Base-by-base conservation (phyloP, 1,140 invertebrate species). In the Pissodes strobi region DNA sequence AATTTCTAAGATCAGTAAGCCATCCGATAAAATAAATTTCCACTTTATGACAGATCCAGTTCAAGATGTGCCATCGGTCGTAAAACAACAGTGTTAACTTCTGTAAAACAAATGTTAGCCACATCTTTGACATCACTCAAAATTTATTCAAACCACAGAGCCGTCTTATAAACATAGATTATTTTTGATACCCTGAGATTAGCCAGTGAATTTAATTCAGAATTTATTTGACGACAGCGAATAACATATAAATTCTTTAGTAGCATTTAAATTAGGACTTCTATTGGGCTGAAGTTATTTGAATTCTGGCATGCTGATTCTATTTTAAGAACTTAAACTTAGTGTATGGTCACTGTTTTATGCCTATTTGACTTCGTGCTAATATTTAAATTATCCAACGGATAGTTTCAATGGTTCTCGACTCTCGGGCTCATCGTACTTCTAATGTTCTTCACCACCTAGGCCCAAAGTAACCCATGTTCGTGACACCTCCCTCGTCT, bases 131-230 rank as follows among this genome's bases (percentile, higher is more conserved):
- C 37, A 39, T 39, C 52, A 55, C 10, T 55, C 52, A 55, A 19
- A 38, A 55, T 55, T 39, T 55, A 55, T 55, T 55, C 39, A n/a
- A 39, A 55, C 52, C 52, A 23, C 52, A 55, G 39, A 45, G 55
- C 55, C 41, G 13, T 13, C n/a, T 57, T 46, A 57, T 57, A 57
- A 49, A 60, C 58, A 38, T 48, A 58, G 56, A 45, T 58, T 58
- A 58, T 58, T 58, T 58, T 27, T 12, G 41, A 58, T 46, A 13
- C 41, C 37, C 3, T 27, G 8, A 17, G 52, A n/a, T 55, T 38
- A 55, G 37, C 37, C 37, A 8, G 15, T 12, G 18, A 17, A 55
- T 39, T 55, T 55, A 55, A 19, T 19, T 51, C 48, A 13, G 30
- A 49, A 61, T 49, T 61, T 57, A 57, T 57, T 57, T 13, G 13